Conservation (phyloP, 2,888 invertebrate genomes). For the Celastrina argiolus region DNA sequence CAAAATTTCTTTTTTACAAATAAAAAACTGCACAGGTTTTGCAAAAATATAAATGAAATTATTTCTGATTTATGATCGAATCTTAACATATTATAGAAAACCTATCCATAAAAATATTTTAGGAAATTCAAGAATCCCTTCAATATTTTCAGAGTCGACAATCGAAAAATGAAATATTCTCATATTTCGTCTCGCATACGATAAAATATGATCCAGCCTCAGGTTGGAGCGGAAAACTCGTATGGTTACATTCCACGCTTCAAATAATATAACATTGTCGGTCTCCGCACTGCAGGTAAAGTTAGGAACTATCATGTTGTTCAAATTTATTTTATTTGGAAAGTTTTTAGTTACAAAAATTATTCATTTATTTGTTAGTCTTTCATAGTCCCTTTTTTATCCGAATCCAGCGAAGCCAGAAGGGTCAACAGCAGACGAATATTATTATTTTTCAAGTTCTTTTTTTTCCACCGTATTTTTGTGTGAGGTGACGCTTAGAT, state of each 20-base stretch:
- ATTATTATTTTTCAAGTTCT: no score
- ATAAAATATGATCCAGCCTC: slow-evolving; percentile 8
- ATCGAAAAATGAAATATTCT: slow-evolving; percentile 16
- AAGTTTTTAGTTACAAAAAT: no score
- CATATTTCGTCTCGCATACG: slow-evolving; percentile 19
- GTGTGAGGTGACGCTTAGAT: no score
- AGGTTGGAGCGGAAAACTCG: neutral
- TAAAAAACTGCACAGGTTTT: no score
- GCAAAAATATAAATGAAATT: neutral
- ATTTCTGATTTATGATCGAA: neutral
- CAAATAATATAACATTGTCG: slow-evolving; percentile 11
- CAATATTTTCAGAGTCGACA: slow-evolving; percentile 4
- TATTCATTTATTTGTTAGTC: slow-evolving; percentile 27
- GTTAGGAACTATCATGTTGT: slow-evolving; percentile 37
- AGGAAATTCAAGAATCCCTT: neutral
- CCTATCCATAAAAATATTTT: no score
- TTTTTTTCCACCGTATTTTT: no score
- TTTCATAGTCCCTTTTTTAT: no score
- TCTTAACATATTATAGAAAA: no score
- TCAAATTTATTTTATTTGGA: neutral
- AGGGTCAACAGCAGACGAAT: no score
- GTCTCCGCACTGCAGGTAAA: slow-evolving; percentile 45
- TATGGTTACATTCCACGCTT: slow-evolving; percentile 1
- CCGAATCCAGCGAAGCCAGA: no score
- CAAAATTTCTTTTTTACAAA: no score